Evolutionary conservation across 2,113 vertebrate species (phyloP).

Genomic region (Acanthisitta chloris): DNA sequence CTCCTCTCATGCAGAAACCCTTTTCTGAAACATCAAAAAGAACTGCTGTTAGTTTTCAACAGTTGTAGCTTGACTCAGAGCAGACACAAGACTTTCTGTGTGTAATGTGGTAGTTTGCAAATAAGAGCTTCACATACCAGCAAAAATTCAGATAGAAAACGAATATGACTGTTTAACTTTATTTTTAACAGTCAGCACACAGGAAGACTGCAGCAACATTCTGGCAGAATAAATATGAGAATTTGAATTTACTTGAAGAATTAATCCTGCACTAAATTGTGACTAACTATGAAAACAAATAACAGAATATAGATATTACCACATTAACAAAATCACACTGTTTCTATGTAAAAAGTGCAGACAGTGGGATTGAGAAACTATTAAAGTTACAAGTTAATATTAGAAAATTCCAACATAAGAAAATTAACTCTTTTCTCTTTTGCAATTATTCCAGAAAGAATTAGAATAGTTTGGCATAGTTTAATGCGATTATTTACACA

Average conservation of each 20-base stretch:
- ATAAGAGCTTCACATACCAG: neutral
- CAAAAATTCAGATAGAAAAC: neutral
- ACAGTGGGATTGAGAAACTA: neutral
- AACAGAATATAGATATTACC: neutral
- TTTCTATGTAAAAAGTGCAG: neutral
- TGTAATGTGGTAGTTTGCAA: neutral
- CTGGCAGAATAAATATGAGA: neutral
- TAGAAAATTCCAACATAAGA: neutral
- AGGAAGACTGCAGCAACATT: neutral
- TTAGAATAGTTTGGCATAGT: neutral
- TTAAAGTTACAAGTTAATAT: neutral
- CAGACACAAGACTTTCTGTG: rapidly evolving
- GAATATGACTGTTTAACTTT: neutral
- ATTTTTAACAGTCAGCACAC: neutral
- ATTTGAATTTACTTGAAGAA: neutral
- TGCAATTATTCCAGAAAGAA: neutral
- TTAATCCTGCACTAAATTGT: neutral
- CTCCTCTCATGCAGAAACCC: constrained; percentile 97
- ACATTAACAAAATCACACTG: neutral
- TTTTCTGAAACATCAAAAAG: constrained; percentile 82
- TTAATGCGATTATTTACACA: neutral
- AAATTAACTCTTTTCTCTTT: neutral
- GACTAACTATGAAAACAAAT: neutral
- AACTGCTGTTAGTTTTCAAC: neutral
- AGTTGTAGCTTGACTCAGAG: neutral